Evolutionary conservation across 1,140 invertebrate species (phyloP), one percentile per base, ranked within the genome.

Genomic region (Temnothorax curvispinosus): DNA sequence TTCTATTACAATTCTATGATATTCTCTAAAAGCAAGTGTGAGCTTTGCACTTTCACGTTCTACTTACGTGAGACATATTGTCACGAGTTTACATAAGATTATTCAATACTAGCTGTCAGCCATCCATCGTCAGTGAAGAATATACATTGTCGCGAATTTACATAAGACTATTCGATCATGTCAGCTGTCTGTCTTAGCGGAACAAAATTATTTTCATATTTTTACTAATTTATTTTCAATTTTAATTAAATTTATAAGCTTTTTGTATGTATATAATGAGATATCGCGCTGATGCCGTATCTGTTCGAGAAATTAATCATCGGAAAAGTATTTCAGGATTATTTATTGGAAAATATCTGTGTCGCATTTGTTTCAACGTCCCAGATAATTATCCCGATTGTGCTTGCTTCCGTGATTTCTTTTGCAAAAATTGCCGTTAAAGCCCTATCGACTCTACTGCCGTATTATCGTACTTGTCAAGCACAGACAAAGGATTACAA

Each of bases 401-500:
- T n/a, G 6, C 27, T 47, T 47, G 41, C 11, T 47, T 44, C 6
- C 38, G 75, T 21, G 75, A 78, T 52, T 35, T 65, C 13, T 78
- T 67, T 67, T 15, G 44, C 13, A 65, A 65, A 65, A 78, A 67
- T 47, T 21, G 44, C 3, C 13, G 18, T 78, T 78, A 65, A 50
- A 78, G n/a, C 7, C 11, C 15, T 27, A 65, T 52, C 44, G 32
- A 6, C 35, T 58, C 8, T 6, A 47, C 32, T n/a, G 44, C 44
- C 13, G 60, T 38, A 78, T 78, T 65, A 78, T 78, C 76, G 76
- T 64, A 78, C 60, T 78, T 50, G 76, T 65, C 76, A 65, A 67
- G 60, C 60, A 52, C 76, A 78, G 76, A 52, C 76, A 78, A 78
- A 78, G 76, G 76, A 78, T 78, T 67, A 78, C 44, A 67, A 77